Percentiles rank a stretch among this genome's conserved stretches.
Conservation (phyloP, 2,888 invertebrate species). For the Lampropteryx suffumata region DNA sequence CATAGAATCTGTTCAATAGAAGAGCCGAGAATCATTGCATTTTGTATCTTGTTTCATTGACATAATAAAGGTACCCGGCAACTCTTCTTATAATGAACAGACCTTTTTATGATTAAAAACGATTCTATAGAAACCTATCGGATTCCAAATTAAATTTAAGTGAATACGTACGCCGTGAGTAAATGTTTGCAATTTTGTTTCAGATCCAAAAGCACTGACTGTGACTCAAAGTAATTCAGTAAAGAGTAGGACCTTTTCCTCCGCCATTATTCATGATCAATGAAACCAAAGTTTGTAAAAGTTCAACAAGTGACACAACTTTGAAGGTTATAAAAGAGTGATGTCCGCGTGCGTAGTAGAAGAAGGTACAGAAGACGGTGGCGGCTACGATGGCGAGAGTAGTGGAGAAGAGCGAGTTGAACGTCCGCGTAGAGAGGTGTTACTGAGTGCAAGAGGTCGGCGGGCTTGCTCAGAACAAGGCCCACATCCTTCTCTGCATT, state of each 20-base stretch:
- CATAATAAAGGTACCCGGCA: no score
- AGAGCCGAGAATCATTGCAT: no score
- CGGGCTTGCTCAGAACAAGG: constrained; percentile 88
- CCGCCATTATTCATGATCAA: constrained; percentile 5
- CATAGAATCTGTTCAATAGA: no score
- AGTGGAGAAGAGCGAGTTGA: constrained; percentile 58
- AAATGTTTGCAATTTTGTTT: constrained; percentile 24
- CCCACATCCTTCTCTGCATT: constrained; percentile 83
- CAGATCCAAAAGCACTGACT: constrained; percentile 25
- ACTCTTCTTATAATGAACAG: no score
- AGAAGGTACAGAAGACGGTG: constrained; percentile 69
- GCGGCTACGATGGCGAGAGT: constrained; percentile 49
- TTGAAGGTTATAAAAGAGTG: constrained; percentile 44
- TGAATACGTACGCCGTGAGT: not conserved
- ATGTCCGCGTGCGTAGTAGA: constrained; percentile 76
- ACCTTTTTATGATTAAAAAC: no score
- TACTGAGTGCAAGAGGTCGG: constrained; percentile 81
- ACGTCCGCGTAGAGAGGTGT: constrained; percentile 74
- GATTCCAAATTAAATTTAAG: no score
- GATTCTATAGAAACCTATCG: no score
- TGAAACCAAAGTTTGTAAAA: constrained; percentile 3
- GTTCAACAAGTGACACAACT: not conserved
- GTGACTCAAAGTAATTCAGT: constrained; percentile 9
- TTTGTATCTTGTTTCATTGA: no score
- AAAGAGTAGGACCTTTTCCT: constrained; percentile 13